These are phyloP conservation scores for Sebastes vulpes DNA, from an alignment of 2,797 vertebrate genomes.

Conservation along the genomic window DNA sequence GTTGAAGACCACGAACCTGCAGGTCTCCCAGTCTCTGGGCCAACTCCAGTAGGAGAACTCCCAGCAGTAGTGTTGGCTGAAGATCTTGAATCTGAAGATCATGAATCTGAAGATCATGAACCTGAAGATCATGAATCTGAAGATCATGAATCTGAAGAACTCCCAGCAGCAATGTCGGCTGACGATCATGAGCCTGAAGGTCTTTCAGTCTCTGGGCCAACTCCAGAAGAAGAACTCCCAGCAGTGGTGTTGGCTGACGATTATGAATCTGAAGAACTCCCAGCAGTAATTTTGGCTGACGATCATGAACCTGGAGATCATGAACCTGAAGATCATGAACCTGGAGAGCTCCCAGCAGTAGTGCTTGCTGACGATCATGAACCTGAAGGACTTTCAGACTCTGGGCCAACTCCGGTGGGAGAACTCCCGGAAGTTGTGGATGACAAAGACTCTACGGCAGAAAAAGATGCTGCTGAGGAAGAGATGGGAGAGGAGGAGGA, in stretches of 20 bases:
- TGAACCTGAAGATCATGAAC: background rate
- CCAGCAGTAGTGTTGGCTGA: background rate
- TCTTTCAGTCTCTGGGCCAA: background rate
- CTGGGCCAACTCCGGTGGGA: background rate
- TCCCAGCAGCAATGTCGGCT: background rate
- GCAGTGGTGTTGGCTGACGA: background rate
- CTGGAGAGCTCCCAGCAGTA: background rate
- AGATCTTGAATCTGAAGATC: background rate
- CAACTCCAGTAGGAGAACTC: conserved; percentile 1
- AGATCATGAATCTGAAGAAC: background rate
- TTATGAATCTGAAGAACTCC: background rate
- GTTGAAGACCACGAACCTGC: background rate
- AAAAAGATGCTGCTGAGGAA: conserved; percentile 4
- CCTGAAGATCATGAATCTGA: background rate
- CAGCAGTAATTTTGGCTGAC: background rate
- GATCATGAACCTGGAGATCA: background rate
- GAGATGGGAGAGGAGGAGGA: background rate
- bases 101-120: background rate
- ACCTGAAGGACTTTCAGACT: background rate
- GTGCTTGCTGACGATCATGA: background rate
- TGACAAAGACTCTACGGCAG: background rate
- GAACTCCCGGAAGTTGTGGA: background rate
- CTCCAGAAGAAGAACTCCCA: background rate
- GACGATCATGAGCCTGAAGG: background rate
- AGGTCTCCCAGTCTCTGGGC: background rate